Base-by-base conservation (phyloP, 2,797 vertebrate genomes). In the Syngnathus acus region DNA sequence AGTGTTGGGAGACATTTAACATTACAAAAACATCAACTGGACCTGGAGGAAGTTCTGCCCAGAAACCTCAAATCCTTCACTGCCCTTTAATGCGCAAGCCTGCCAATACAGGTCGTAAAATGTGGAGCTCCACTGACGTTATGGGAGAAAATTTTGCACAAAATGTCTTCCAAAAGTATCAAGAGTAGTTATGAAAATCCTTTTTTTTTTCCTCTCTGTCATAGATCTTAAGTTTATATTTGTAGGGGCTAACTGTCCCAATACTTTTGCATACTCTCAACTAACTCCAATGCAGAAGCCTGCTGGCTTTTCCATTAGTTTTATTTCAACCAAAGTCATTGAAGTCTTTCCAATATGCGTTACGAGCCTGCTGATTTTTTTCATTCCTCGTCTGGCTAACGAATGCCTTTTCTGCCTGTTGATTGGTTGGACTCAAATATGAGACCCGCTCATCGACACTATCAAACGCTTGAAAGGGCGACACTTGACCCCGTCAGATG, bases 401-500 rank as follows among this genome's bases (percentile, higher is more conserved):
- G 62, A 39, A 42, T 26, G 53, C 64, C 51, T 23, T 55, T 70
- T 70, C 59, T 61, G 58, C 69, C 39, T 57, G 65, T 23, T 47
- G 45, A 65, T 71, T 71, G 48, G 45, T 47, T 61, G 43, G 32
- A 26, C n/a, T 68, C 16, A 26, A 73, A 61, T 70, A 71, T 68
- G 23, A 23, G 42, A 16, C 21, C n/a, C 38, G 11, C 16, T 58
- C 55, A 19, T 19, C 19, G 55, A 39, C 55, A 58, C 60, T 69
- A 76, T 74, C 68, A 68, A 65, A 17, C 60, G n/a, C 39, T 23
- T 2, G 4, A 48, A 70, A 58, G 65, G 43, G 53, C 16, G 32
- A 23, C 60, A 66, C 57, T 71, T 72, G 55, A 80, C 66, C 65
- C 39, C 64, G 65, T 72, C 74, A 71, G 68, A 72, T 11, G 48